Evolutionary conservation across 2,113 vertebrate genomes (phyloP), one percentile per base, ranked within the genome.

Genomic region (Edolisoma coerulescens): DNA sequence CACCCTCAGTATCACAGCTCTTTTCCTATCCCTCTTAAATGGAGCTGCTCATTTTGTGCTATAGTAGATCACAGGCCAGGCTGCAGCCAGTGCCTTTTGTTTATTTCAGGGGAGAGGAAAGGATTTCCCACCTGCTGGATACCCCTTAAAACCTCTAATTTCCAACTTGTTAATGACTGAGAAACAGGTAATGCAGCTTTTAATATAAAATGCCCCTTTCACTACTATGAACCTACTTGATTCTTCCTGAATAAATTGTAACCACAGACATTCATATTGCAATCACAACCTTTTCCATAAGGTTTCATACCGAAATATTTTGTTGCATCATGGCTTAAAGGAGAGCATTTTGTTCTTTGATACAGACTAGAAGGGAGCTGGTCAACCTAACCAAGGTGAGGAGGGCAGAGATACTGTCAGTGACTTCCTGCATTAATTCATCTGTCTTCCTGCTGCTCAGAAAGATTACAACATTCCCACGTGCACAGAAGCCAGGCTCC

Each of bases 261-360:
- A 68, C 10, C n/a, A 47, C 9, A 61, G 22, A 49, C 0, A 0
- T 1, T n/a, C 10, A 78, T 21, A 44, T 3, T 75, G 56, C 22
- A 79, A n/a, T 53, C 30, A 37, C 4, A 67, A 47, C 24, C 44
- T 78, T 52, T 76, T 33, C 49, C 2, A 0, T 24, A 37, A 27
- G 17, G 17, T 79, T 88, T 80, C 39, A 35, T 37, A 37, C 20
- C 30, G 26, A 93, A 88, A 49, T 57, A 45, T 19, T 63, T 67
- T 44, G 8, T 52, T 75, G 50, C 26, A 67, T 37, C 17, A 3
- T 32, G 22, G 10, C 32, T 84, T 85, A 82, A 68, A 75, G 42
- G 13, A 74, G 15, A 82, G 57, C 5, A 84, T 41, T 89, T 83
- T 61, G 56, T 63, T 60, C 30, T 83, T 73, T 68, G 65, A 64